These are phyloP conservation scores for Bruchidius siliquastri DNA, from an alignment of 2,888 invertebrate genomes.

Conservation along the genomic window DNA sequence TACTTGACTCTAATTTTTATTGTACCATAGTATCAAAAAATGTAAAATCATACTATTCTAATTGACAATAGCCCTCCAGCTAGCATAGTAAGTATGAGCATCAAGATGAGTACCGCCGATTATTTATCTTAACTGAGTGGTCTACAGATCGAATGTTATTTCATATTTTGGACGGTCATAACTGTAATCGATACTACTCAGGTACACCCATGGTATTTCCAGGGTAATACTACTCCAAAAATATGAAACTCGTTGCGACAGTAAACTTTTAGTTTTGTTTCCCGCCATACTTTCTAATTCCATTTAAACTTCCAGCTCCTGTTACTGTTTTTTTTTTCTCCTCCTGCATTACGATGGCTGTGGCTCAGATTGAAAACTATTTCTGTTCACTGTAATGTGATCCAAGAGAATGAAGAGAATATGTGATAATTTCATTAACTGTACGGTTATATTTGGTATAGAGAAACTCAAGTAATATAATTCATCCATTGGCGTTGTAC, in stretches of 20 bases:
- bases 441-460: too few species aligned
- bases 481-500: too few species aligned
- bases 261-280: background rate
- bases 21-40: too few species aligned
- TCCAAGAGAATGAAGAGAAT: too few species aligned
- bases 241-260: background rate
- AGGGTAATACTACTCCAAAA: background rate
- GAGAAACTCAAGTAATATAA: too few species aligned
- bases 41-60: too few species aligned
- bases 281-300: background rate
- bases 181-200: background rate
- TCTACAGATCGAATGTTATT: background rate
- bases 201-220: background rate
- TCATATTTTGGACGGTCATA: background rate
- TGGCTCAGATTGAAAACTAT: background rate
- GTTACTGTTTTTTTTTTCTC: background rate
- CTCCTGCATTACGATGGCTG: background rate
- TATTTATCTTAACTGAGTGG: too few species aligned
- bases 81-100: too few species aligned
- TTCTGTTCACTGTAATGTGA: background rate
- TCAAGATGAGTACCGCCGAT: too few species aligned
- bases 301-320: background rate
- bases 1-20: too few species aligned
- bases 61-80: too few species aligned
- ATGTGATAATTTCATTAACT: too few species aligned